Evolutionary conservation across 2,797 vertebrate species (phyloP), one percentile per base, ranked within the genome.

Genomic region (Serranus cabrilla): DNA sequence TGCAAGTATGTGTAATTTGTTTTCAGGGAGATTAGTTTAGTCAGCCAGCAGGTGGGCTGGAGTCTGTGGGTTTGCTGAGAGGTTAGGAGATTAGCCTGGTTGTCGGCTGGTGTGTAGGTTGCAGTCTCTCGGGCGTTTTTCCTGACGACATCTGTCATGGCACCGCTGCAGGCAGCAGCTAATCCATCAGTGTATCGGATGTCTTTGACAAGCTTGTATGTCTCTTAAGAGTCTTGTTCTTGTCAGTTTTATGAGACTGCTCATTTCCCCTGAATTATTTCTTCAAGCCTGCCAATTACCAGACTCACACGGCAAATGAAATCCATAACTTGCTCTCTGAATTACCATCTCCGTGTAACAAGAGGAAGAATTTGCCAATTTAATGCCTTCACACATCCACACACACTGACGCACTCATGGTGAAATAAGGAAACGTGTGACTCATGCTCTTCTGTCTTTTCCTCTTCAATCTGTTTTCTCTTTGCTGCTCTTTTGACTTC

Each of bases 61-160:
- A 74, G 47, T 74, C 42, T 64, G 80, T 80, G 56, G 80, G 55
- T 82, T 89, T 80, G 25, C 65, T 79, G 66, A 74, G 61, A 71
- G 54, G 78, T 80, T 76, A 62, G 43, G 64, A 75, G 80, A 89
- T 81, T 84, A 84, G 60, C 51, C 52, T 56, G 43, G 71, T 39
- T 76, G 65, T 79, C 68, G 56, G 54, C 27, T 76, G 52, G 18
- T 62, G 60, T 85, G 80, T 87, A 51, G 82, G 71, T 65, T 85
- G 72, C 21, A 37, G 74, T 54, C 71, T 85, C 70, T 40, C 17
- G 18, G 62, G 55, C 40, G 72, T 74, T 78, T 69, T 43, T 43
- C 13, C 45, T 77, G 40, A 67, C 37, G 78, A 71, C 77, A 79
- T 86, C 73, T 75, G 74, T 77, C 67, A 70, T 67, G 71, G 63